Conservation (phyloP, 2,888 invertebrate species). For the Sinhomidia bicolor region DNA sequence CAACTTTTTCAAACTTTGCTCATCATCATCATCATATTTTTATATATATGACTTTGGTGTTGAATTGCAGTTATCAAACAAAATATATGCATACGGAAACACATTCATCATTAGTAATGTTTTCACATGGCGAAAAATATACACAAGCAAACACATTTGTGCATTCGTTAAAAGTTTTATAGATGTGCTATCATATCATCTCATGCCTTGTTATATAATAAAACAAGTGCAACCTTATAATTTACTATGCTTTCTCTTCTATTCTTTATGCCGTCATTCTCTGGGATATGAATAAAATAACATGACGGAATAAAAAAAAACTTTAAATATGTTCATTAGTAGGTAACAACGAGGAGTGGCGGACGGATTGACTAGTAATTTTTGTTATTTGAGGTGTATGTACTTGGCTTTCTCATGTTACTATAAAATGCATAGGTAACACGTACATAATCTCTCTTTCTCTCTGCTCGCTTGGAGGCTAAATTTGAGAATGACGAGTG, state of each 20-base stretch:
- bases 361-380: background rate
- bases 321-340: slow-evolving; percentile 15
- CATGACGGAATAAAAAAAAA: background rate
- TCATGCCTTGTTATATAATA: too few relatives aligned
- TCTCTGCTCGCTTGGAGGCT: slow-evolving; percentile 18
- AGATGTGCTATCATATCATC: too few relatives aligned
- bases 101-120: background rate
- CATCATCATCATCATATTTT: background rate
- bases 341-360: background rate
- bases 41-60: too few relatives aligned
- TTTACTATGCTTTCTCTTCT: background rate
- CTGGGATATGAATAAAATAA: background rate
- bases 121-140: too few relatives aligned
- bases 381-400: too few relatives aligned
- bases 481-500: slow-evolving; percentile 17
- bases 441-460: too few relatives aligned
- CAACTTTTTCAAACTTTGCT: background rate
- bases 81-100: background rate
- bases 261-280: background rate
- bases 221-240: background rate
- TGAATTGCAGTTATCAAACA: too few relatives aligned
- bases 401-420: too few relatives aligned
- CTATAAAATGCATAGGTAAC: background rate
- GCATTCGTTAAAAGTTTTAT: too few relatives aligned
- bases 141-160: too few relatives aligned